phyloP scores from a whole-genome alignment of 2,888 invertebrate genomes.

The Empis livida region DNA sequence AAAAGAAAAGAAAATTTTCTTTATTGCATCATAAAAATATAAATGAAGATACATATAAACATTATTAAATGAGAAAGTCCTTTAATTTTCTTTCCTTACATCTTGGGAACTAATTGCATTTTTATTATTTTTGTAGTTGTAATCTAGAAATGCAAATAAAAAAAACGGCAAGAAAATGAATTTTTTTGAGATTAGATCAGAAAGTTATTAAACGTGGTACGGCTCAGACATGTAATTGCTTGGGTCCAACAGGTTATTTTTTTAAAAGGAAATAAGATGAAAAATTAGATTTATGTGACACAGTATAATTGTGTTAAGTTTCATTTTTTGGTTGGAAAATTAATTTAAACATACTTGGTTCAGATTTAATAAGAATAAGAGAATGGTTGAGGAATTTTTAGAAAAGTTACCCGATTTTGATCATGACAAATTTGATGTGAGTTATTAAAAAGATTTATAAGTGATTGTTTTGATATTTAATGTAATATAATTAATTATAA shows the following conservation, averaged over 20 bases:
- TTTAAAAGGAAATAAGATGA: no score
- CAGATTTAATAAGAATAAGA: not conserved
- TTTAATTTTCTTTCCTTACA: no score
- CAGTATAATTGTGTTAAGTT: not conserved
- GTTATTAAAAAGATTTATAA: conserved; percentile 6
- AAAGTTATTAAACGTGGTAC: not conserved
- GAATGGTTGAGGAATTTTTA: conserved; percentile 35
- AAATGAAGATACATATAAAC: no score
- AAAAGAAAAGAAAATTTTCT: no score
- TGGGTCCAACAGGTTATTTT: no score
- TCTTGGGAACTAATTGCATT: no score
- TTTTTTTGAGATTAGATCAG: not conserved
- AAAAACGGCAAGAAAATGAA: not conserved
- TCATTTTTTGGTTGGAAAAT: conserved; percentile 4
- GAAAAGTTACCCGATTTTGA: conserved; percentile 31
- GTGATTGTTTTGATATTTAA: no score
- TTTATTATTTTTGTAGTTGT: not conserved
- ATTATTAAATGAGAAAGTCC: no score
- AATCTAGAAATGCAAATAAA: not conserved
- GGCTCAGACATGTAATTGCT: not conserved
- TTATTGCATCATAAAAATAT: no score
- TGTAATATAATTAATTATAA: no score
- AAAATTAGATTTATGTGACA: conserved; percentile 3
- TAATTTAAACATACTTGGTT: conserved; percentile 6
- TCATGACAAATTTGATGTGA: conserved; percentile 17